phyloP scores from a whole-genome alignment of 2,797 vertebrate species.

The Steatocranus sp. region DNA sequence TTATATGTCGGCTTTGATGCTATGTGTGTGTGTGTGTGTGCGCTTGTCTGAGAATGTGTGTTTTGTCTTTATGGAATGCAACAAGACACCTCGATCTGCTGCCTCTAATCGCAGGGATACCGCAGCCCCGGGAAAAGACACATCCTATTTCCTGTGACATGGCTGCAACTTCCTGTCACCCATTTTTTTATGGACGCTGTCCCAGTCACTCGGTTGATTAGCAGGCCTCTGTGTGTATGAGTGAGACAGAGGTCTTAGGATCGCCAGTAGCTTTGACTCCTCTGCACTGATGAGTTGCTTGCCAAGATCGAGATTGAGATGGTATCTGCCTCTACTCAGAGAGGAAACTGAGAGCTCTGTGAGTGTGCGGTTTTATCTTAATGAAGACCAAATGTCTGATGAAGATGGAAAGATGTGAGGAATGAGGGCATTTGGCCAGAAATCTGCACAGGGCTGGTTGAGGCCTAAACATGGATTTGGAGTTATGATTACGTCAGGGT shows the following conservation, averaged over 20 bases:
- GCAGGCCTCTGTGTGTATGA: not conserved
- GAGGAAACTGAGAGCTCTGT: not conserved
- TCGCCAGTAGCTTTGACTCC: slow-evolving; percentile 12
- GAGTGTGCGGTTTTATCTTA: slow-evolving; percentile 6
- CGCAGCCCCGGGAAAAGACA: slow-evolving; percentile 57
- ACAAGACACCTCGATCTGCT: slow-evolving; percentile 72
- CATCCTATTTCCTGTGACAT: slow-evolving; percentile 76
- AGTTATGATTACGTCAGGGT: not conserved
- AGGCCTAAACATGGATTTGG: not conserved
- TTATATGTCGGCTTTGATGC: not conserved
- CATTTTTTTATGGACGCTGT: slow-evolving; percentile 47
- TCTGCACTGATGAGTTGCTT: slow-evolving; percentile 51
- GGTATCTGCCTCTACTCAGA: slow-evolving; percentile 32
- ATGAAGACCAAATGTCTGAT: slow-evolving; percentile 40
- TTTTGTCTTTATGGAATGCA: slow-evolving; percentile 50
- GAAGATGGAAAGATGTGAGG: not conserved
- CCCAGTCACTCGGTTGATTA: slow-evolving; percentile 51
- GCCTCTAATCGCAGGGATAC: slow-evolving; percentile 62
- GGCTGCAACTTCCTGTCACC: slow-evolving; percentile 64
- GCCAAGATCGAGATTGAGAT: slow-evolving; percentile 38
- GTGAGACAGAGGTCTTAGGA: slow-evolving; percentile 20
- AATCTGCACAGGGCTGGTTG: not conserved
- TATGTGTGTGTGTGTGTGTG: not conserved
- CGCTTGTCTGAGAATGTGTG: not conserved
- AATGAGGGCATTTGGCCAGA: not conserved